Evolutionary conservation across 2,797 vertebrate species (phyloP).

Genomic region (Okamejei kenojei): DNA sequence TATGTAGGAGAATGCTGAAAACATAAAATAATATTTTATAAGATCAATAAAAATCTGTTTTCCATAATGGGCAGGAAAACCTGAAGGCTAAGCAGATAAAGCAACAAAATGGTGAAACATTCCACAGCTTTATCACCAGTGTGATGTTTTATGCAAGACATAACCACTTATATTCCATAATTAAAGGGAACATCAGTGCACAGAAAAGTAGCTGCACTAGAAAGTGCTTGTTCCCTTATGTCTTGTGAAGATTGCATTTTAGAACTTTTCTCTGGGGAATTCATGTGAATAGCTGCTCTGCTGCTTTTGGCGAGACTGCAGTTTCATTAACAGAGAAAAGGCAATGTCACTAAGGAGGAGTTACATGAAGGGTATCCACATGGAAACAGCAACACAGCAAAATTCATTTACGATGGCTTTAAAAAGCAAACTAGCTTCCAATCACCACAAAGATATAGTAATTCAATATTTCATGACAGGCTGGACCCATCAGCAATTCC

Average conservation of each 20-base stretch:
- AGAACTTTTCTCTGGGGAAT: background rate
- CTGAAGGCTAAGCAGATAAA: background rate
- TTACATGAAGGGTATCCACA: background rate
- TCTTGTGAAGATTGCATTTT: constrained; percentile 14
- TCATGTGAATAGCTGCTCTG: background rate
- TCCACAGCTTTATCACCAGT: background rate
- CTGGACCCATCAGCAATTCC: background rate
- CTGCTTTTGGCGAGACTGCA: background rate
- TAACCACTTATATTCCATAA: background rate
- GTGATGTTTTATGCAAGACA: constrained; percentile 3
- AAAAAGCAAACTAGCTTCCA: background rate
- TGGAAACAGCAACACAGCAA: constrained; percentile 13
- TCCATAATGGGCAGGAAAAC: background rate
- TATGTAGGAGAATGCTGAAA: background rate
- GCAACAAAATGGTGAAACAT: background rate
- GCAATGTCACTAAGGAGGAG: background rate
- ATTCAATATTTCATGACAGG: background rate
- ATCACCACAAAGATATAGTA: background rate
- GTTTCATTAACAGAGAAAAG: background rate
- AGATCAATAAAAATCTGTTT: background rate
- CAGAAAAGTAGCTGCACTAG: background rate
- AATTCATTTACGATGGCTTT: background rate
- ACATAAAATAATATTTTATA: background rate
- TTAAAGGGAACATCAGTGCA: background rate
- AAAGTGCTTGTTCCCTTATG: background rate